Base-by-base conservation (phyloP, 2,113 vertebrate genomes). In the Saguinus midas region DNA sequence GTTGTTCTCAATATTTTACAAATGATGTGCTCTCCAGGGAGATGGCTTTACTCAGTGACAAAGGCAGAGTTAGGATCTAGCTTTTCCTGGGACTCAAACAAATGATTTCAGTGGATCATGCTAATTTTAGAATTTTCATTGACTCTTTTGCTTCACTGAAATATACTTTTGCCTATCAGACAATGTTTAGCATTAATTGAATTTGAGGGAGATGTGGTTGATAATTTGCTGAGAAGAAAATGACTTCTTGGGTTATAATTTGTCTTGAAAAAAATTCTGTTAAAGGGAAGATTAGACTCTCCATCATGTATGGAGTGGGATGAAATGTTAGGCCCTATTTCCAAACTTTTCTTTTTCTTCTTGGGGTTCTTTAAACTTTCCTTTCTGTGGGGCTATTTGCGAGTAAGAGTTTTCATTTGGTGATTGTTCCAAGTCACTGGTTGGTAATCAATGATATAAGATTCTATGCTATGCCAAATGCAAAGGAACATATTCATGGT, bases 201-300 rank as follows among this genome's bases (percentile, higher is more conserved):
- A 87, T 73, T 88, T 66, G 20, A 21, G 16, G 58, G 7, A 75
- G 7, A 58, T 92, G 13, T 82, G 32, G 6, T 91, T 96, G 64
- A 88, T 80, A 78, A 58, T 94, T 76, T 87, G 5, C 21, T 76
- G 43, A 85, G 73, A 93, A 82, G 70, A 91, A 96, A 94, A 91
- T 95, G 68, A 61, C 16, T 48, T 58, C 76, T 13, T 43, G 32
- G 18, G 27, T 58, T 90, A 57, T 17, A 94, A 80, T 52, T 92
- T 50, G 20, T 80, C 57, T 93, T 85, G 17, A n/a, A 90, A 87
- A 68, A 84, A 85, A 48, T 45, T 84, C 14, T 68, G 9, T 93
- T 32, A 45, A 88, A 76, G 72, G 68, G 21, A 83, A 68, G 18
- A 61, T 85, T 94, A 61, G 27, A 82, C 37, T 81, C 50, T 87